Evolutionary conservation across 1,140 invertebrate genomes (phyloP).

Genomic region (Diachasmimorpha longicaudata): DNA sequence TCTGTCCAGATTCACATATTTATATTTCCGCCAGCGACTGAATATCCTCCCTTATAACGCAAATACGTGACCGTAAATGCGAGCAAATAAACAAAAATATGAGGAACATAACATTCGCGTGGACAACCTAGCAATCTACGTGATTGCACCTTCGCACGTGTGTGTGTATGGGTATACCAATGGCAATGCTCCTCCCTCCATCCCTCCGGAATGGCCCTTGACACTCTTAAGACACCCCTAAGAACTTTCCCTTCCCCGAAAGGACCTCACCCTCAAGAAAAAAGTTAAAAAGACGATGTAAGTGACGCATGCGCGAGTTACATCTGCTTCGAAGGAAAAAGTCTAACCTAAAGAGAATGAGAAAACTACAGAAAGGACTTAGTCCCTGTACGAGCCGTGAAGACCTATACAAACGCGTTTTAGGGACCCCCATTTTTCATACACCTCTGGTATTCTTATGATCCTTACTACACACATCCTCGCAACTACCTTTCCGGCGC

Average conservation of each 20-base stretch:
- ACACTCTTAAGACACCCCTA: too few species aligned
- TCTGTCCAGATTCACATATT: too few species aligned
- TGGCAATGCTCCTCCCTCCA: too few species aligned
- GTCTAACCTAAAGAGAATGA: slow-evolving; percentile 1
- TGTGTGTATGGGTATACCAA: too few species aligned
- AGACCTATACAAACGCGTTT: slow-evolving; percentile 3
- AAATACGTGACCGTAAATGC: too few species aligned
- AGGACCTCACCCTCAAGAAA: neutral
- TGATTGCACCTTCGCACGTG: too few species aligned
- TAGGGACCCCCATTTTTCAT: neutral
- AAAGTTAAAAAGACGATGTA: neutral
- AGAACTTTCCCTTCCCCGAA: neutral
- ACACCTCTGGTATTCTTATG: neutral
- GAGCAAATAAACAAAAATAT: too few species aligned
- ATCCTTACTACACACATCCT: neutral
- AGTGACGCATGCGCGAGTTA: neutral
- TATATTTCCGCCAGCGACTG: too few species aligned
- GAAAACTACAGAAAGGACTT: neutral
- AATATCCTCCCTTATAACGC: too few species aligned
- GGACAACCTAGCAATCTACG: too few species aligned
- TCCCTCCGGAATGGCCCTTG: too few species aligned
- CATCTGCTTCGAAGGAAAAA: neutral
- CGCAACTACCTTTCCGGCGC: neutral
- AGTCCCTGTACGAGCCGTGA: neutral
- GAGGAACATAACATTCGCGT: too few species aligned